Base-by-base conservation (phyloP, 1,140 invertebrate genomes). In the Scylla paramamosain region DNA sequence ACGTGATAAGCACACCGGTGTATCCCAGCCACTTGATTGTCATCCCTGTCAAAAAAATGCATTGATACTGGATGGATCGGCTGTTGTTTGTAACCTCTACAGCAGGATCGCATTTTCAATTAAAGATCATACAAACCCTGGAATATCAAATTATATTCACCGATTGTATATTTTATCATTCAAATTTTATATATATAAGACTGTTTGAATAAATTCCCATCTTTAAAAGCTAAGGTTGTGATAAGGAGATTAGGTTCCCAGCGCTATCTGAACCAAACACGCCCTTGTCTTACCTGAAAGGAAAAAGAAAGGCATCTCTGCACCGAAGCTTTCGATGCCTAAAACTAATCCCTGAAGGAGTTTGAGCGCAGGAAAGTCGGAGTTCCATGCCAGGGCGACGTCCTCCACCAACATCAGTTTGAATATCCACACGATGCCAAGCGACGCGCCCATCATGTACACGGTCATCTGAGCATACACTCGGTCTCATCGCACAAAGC, bases 291-390 rank as follows among this genome's bases (percentile, higher is more conserved):
- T 14, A 95, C 98, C 98, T 32, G 98, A 98, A 25, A 98, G 96
- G 96, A 99, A 99, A 97, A 99, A 98, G 96, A 99, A 98, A 0
- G 98, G 98, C 94, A 99, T 97, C 97, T 99, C 98, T 25, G 99
- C 99, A 39, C 98, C 97, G 96, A 99, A 98, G 96, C 98, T 98
- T 96, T 99, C 98, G 88, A 99, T 97, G 4, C 98, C 98, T 96
- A 98, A 98, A 3, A 98, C 98, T 1, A 98, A 96, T 2, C 99
- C 99, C 97, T 99, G 98, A 2, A 99, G 96, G 0, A 98, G 98
- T 97, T 99, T 99, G 8, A 98, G 95, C 84, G 94, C 93, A 29
- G 91, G 59, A 39, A 95, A 97, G 59, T 97, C 97, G 6, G 94
- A 12, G 82, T 95, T 92, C 88, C 96, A 96, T 25, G 95, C 96